phyloP scores from a whole-genome alignment of 2,797 vertebrate genomes.

The Xiphorhynchus erythropygius region DNA sequence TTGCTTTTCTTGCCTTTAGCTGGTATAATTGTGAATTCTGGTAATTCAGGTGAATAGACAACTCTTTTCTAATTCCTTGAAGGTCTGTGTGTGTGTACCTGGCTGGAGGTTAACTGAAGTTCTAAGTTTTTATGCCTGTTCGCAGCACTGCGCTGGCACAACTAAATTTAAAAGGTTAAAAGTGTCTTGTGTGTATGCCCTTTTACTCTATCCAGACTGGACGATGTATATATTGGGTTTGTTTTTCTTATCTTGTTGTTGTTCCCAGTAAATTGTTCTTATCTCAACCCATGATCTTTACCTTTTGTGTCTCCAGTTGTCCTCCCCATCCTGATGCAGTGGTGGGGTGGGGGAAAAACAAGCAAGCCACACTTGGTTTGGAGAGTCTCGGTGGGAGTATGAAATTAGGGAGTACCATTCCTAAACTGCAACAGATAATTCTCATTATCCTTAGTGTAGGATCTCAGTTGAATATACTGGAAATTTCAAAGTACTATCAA shows the following conservation, averaged over 20 bases:
- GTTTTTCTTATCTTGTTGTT: not conserved
- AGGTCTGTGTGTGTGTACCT: not conserved
- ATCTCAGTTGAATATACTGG: not conserved
- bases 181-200: rapidly evolving
- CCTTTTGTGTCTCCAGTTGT: not conserved
- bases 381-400: not conserved
- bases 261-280: not conserved
- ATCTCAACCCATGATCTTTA: not conserved
- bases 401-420: too few relatives aligned
- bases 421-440: not conserved
- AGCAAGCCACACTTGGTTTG: rapidly evolving
- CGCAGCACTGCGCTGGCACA: not conserved
- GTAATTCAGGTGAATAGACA: not conserved
- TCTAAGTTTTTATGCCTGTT: not conserved
- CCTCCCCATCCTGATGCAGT: not conserved
- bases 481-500: not conserved
- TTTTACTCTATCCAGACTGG: not conserved
- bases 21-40: not conserved
- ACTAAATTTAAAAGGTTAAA: not conserved
- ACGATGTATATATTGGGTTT: not conserved
- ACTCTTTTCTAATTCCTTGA: not conserved
- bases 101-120: not conserved
- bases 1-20: not conserved
- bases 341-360: rapidly evolving
- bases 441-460: not conserved